Percentiles rank a stretch among this genome's conserved stretches.
Conservation (phyloP, 2,113 vertebrate species). For the Pseudorhombus dupliciocellatus region DNA sequence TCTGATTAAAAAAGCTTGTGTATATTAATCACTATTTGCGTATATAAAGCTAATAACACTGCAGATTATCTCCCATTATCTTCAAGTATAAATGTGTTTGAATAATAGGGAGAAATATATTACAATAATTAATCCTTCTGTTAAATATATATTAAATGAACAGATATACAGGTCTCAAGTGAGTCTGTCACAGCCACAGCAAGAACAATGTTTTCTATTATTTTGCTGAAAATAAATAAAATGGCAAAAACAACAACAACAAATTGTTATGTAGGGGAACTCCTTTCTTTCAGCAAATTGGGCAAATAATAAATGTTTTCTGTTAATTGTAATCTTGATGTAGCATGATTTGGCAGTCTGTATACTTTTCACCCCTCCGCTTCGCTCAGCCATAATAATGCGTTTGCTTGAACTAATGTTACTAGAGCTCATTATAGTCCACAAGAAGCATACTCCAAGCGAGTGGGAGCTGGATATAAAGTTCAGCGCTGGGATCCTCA, state of each 20-base stretch:
- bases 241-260: neutral
- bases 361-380: neutral
- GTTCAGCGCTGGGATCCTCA: neutral
- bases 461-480: neutral
- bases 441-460: neutral
- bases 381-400: neutral
- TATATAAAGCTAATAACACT: neutral
- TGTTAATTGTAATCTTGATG: neutral
- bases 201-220: neutral
- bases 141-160: too few species aligned
- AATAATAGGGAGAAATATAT: neutral
- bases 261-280: neutral
- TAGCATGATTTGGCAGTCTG: neutral
- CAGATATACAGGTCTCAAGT: neutral
- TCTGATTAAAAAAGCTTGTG: neutral
- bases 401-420: neutral
- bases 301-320: neutral
- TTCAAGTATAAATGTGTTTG: neutral
- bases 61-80: too few species aligned
- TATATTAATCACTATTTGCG: neutral
- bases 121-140: too few species aligned
- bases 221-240: neutral
- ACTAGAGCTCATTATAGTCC: conserved; percentile 5
- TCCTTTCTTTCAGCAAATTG: neutral
- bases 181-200: neutral